These are phyloP conservation scores for Erpetoichthys calabaricus DNA, from an alignment of 2,797 vertebrate species.

Conservation along the genomic window DNA sequence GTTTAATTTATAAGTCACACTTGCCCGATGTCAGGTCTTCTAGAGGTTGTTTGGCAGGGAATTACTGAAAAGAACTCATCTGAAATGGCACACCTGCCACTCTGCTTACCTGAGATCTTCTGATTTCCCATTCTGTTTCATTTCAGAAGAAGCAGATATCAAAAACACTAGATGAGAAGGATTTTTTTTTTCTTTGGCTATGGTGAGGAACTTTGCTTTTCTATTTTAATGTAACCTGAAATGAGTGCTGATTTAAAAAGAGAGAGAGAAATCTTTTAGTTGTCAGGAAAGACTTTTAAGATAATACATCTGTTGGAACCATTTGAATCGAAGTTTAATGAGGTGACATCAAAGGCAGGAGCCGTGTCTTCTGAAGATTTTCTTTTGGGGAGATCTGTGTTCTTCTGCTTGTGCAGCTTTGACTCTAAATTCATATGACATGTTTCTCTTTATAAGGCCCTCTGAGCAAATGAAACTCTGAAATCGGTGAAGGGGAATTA, in stretches of 20 bases:
- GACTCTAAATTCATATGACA: slow-evolving; percentile 46
- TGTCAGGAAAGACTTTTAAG: slow-evolving; percentile 49
- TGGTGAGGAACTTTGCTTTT: slow-evolving; percentile 33
- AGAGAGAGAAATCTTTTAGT: slow-evolving; percentile 32
- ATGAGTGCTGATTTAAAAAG: slow-evolving; percentile 29
- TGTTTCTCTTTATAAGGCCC: slow-evolving; percentile 21
- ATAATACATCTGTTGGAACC: slow-evolving; percentile 59
- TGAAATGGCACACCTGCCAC: slow-evolving; percentile 23
- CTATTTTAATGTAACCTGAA: slow-evolving; percentile 54
- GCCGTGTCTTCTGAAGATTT: slow-evolving; percentile 29
- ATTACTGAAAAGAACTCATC: too few relatives aligned
- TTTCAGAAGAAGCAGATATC: slow-evolving; percentile 55
- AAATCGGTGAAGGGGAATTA: slow-evolving; percentile 11
- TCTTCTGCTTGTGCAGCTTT: slow-evolving; percentile 40
- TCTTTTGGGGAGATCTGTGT: slow-evolving; percentile 36
- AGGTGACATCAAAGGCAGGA: slow-evolving; percentile 51
- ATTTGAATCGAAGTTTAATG: slow-evolving; percentile 61
- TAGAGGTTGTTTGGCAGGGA: background rate
- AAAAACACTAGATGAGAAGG: slow-evolving; percentile 60
- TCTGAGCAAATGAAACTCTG: slow-evolving; percentile 8
- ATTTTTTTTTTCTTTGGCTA: slow-evolving; percentile 39
- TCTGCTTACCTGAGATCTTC: slow-evolving; percentile 53
- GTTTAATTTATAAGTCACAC: background rate
- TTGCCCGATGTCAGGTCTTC: background rate
- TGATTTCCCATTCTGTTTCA: slow-evolving; percentile 62